These are phyloP conservation scores for Tychaedon coryphoeus DNA, from an alignment of 2,113 vertebrate species.

Conservation along the genomic window DNA sequence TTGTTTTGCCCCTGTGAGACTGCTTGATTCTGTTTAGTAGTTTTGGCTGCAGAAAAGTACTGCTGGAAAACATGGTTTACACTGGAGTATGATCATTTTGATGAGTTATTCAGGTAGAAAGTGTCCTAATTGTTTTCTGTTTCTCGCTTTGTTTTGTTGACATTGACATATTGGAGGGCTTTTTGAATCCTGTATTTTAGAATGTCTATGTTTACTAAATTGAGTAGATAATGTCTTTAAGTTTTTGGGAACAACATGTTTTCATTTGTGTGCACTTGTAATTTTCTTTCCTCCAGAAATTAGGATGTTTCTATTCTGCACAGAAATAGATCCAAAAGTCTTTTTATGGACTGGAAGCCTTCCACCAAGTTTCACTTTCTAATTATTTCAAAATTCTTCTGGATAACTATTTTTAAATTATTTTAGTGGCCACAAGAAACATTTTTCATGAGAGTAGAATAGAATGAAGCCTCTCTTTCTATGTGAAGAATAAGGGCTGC, in stretches of 20 bases:
- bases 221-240: fast-evolving
- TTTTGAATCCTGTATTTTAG: background rate
- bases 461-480: background rate
- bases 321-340: background rate
- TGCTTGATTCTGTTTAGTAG: background rate
- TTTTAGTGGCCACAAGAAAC: background rate
- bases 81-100: background rate
- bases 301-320: background rate
- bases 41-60: background rate
- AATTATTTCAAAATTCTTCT: background rate
- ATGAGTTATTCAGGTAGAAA: background rate
- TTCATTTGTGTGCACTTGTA: background rate
- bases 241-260: background rate
- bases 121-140: background rate
- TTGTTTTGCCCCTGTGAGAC: background rate
- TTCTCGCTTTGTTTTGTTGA: background rate
- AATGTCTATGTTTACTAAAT: background rate
- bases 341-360: background rate
- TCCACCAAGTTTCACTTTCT: background rate
- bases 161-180: background rate
- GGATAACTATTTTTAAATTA: background rate
- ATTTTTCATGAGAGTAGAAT: background rate
- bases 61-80: background rate
- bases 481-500: background rate
- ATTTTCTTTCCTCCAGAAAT: background rate